Evolutionary conservation across 2,888 invertebrate genomes (phyloP).

Genomic region (Subacronicta megacephala): DNA sequence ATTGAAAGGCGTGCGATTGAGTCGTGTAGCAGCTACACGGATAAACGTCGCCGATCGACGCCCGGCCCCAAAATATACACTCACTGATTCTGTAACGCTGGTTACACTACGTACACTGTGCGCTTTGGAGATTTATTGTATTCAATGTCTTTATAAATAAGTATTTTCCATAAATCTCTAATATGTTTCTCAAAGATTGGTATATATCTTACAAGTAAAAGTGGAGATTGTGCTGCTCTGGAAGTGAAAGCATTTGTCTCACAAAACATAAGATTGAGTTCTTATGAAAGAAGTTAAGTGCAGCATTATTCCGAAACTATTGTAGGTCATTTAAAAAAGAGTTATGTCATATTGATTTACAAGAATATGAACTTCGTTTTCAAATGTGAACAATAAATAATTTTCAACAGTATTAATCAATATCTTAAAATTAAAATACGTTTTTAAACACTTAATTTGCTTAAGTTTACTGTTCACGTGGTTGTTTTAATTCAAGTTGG

Average conservation of each 20-base stretch:
- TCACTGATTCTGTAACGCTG: background rate
- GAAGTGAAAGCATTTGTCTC: no score
- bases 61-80: conserved; percentile 1
- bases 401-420: no score
- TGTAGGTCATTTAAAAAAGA: no score
- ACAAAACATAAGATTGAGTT: no score
- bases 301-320: no score
- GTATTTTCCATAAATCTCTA: no score
- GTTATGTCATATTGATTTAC: no score
- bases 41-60: conserved; percentile 6
- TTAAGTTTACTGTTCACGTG: conserved; percentile 2
- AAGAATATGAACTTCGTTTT: no score
- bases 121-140: background rate
- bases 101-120: background rate
- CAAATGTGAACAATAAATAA: no score
- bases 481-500: background rate
- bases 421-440: no score
- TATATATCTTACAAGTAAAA: background rate
- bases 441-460: conserved; percentile 7
- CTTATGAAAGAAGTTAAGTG: no score
- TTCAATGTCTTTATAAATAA: background rate
- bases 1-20: conserved; percentile 30
- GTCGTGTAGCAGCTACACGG: conserved; percentile 5
- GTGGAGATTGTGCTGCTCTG: no score
- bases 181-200: background rate